A percentile compares a stretch with the other conserved stretches of the same genome.
These are phyloP conservation scores for Acanthoscelides obtectus DNA, from an alignment of 2,888 invertebrate species.

Conservation along the genomic window DNA sequence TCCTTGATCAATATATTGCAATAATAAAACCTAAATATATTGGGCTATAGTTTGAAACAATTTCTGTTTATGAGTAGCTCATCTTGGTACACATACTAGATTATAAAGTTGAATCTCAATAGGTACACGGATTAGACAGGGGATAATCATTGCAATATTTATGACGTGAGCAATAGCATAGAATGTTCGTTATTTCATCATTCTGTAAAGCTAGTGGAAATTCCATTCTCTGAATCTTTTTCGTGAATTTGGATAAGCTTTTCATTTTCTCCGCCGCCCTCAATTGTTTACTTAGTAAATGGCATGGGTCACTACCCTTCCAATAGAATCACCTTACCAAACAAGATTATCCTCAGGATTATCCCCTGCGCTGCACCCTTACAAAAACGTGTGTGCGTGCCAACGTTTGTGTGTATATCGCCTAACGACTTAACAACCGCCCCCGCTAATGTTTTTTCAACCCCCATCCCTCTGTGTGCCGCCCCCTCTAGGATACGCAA, in stretches of 20 bases:
- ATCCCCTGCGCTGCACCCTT: not conserved
- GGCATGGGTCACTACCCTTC: not conserved
- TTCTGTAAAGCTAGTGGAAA: no score
- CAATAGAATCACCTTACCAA: not conserved
- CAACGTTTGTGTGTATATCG: not conserved
- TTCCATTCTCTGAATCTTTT: no score
- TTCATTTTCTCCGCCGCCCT: no score
- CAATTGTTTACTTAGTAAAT: no score
- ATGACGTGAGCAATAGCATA: no score
- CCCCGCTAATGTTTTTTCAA: not conserved
- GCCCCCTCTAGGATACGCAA: constrained; percentile 76
- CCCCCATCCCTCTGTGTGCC: constrained; percentile 29
- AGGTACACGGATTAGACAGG: not conserved
- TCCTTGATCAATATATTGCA: no score
- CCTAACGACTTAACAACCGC: not conserved
- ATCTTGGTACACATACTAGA: no score
- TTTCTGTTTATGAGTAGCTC: no score
- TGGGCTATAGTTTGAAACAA: no score
- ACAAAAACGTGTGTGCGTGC: not conserved
- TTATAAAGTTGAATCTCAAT: not conserved
- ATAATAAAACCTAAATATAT: no score
- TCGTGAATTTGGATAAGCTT: no score
- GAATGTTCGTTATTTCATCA: no score
- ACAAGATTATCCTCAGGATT: not conserved
- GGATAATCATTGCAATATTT: not conserved